phyloP scores from a whole-genome alignment of 2,888 invertebrate genomes.

The Timema cristinae region DNA sequence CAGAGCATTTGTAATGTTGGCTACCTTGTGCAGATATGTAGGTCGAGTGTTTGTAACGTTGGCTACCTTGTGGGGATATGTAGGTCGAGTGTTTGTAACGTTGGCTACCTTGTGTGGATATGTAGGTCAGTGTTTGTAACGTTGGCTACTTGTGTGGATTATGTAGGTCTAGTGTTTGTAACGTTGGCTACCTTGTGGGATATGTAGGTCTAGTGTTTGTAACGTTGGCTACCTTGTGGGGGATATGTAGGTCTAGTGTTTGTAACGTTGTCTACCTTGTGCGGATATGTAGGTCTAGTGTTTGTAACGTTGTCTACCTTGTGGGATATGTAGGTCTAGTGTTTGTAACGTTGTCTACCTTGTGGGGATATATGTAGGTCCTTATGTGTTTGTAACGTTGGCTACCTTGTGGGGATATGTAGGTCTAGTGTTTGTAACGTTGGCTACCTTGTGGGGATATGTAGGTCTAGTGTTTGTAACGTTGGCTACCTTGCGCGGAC shows the following conservation, averaged over 20 bases:
- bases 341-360: too few relatives aligned
- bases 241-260: conserved; percentile 26
- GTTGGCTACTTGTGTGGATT: too few relatives aligned
- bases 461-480: conserved; percentile 28
- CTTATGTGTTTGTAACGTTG: too few relatives aligned
- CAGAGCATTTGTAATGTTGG: too few relatives aligned
- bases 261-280: conserved; percentile 29
- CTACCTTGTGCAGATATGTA: too few relatives aligned
- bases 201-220: conserved; percentile 27
- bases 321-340: conserved; percentile 44
- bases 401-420: too few relatives aligned
- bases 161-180: conserved; percentile 27
- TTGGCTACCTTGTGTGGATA: conserved; percentile 34
- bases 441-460: conserved; percentile 35
- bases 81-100: too few relatives aligned
- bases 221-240: not conserved
- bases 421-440: too few relatives aligned
- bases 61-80: too few relatives aligned
- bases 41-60: too few relatives aligned
- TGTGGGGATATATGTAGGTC: too few relatives aligned
- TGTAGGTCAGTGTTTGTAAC: conserved; percentile 54
- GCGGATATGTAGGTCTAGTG: conserved; percentile 45
- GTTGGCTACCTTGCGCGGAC: conserved; percentile 34
- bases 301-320: too few relatives aligned
- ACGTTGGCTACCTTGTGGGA: not conserved